Base-by-base conservation (phyloP, 2,797 vertebrate genomes). In the Tangara arthus region DNA sequence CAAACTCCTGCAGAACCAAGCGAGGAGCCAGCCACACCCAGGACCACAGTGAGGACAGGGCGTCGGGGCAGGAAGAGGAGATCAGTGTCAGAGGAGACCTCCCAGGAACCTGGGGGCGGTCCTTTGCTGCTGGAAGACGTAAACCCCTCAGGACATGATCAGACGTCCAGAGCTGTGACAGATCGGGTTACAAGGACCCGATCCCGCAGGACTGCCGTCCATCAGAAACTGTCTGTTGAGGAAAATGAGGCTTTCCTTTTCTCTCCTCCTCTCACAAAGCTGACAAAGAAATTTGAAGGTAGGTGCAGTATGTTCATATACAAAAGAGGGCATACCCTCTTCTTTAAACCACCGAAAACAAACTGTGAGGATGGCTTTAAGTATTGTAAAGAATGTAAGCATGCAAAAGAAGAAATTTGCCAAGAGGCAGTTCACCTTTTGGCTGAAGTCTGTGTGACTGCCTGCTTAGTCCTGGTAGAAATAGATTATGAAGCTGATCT, bases 211-310 rank as follows among this genome's bases (percentile, higher is more conserved):
- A 57, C 91, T 71, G 5, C 78, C 15, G 2, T 39, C 30, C 75
- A 57, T 39, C 79, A 77, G 3, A 96, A 97, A 22, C 27, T 95
- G 30, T 44, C 95, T n/a, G 71, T 93, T 83, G 95, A 97, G 80
- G 97, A 91, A 72, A 95, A 93, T 4, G 91, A 98, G 30, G 93
- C 98, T 6, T 98, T 98, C 88, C 95, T 97, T 76, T 98, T 98
- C 96, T 98, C 99, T 28, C 97, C 98, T 60, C 98, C 98, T 78
- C 96, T 96, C 20, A 95, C 97, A 77, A 98, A 98, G 64, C 80
- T 96, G 79, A 70, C 96, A 73, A 97, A 91, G 94, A 97, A 96
- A 95, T 34, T 53, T 37, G 97, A 97, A 98, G 98, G 98, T 98
- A 97, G 9, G 90, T 92, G 17, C n/a, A 2, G 26, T 46, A 2